Percentiles rank a stretch among this genome's conserved stretches.
Conservation (phyloP, 2,888 invertebrate species). For the Dynastes maya region DNA sequence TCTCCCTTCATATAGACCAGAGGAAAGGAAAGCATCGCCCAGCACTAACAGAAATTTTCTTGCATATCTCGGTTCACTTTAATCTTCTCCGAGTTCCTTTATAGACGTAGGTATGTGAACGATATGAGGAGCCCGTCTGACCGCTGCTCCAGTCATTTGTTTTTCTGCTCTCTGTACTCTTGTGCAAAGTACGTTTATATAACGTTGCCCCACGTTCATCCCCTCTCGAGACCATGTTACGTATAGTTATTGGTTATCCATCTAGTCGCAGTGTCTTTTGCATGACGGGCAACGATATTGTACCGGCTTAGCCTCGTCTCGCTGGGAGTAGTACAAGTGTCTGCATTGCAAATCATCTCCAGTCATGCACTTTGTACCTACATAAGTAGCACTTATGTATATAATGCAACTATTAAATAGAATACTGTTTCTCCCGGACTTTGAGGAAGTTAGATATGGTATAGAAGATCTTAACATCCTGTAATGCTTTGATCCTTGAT, state of each 20-base stretch:
- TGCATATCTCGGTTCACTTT: slow-evolving; percentile 9
- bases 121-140: slow-evolving; percentile 16
- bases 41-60: background rate
- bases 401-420: background rate
- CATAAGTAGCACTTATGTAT: background rate
- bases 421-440: background rate
- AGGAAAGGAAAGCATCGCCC: background rate
- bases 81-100: slow-evolving; percentile 15
- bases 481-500: too few species aligned
- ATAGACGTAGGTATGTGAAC: background rate
- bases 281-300: background rate
- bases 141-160: background rate
- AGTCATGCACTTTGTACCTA: background rate
- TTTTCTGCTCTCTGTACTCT: background rate
- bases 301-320: background rate
- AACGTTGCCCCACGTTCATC: too few species aligned
- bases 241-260: slow-evolving; percentile 22
- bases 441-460: background rate
- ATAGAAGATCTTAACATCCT: too few species aligned
- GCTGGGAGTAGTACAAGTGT: background rate
- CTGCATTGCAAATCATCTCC: slow-evolving; percentile 4
- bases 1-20: background rate
- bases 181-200: too few species aligned
- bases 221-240: background rate
- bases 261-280: background rate